phyloP scores from a whole-genome alignment of 2,888 invertebrate species.

The Diarsia dahlii region DNA sequence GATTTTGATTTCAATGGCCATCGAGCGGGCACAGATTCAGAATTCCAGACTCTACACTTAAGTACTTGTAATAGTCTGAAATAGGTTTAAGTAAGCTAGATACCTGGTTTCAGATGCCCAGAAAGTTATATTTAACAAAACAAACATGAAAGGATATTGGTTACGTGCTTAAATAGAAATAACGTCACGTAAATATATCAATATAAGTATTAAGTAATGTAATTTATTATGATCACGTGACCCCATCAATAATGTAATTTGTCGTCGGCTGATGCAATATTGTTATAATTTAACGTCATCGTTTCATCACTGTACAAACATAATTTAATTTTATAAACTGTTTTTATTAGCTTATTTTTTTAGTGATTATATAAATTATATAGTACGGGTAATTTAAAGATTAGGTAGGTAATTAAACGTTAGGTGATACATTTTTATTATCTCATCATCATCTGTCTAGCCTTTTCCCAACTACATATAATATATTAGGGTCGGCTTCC shows the following conservation, averaged over 20 bases:
- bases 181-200: constrained; percentile 5
- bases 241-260: background rate
- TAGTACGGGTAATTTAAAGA: background rate
- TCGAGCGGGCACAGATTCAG: background rate
- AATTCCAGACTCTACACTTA: background rate
- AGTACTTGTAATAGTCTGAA: background rate
- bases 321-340: background rate
- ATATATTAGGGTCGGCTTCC: too few relatives aligned
- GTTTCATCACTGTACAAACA: constrained; percentile 15
- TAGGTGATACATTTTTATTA: background rate
- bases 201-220: background rate
- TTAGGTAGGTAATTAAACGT: background rate
- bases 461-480: too few relatives aligned
- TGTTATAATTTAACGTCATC: constrained; percentile 35
- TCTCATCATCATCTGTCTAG: too few relatives aligned
- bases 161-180: constrained; percentile 11
- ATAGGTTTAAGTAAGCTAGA: background rate
- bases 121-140: background rate
- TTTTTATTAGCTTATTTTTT: constrained; percentile 11
- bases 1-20: background rate
- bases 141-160: background rate
- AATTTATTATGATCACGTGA: constrained; percentile 6
- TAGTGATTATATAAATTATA: background rate
- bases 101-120: too few relatives aligned
- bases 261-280: constrained; percentile 52